Percentiles rank a stretch among this genome's conserved stretches.
Evolutionary conservation across 1,140 invertebrate genomes (phyloP).

Genomic region (Bombus huntii): DNA sequence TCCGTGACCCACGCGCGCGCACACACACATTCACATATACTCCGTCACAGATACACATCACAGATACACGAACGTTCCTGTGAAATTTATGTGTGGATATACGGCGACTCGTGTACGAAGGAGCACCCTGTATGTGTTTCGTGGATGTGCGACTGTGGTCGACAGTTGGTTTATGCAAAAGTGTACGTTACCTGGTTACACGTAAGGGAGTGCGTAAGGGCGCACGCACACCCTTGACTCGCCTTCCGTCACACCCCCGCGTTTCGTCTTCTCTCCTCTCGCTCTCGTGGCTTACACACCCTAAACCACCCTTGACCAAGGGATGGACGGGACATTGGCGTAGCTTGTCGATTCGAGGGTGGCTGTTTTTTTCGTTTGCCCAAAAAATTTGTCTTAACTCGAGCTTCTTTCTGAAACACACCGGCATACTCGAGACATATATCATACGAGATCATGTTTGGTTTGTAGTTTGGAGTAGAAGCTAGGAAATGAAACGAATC

Average conservation of each 20-base stretch:
- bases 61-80: neutral
- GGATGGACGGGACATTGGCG: constrained; percentile 68
- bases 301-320: constrained; percentile 65
- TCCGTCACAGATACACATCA: neutral
- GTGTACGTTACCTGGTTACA: constrained; percentile 49
- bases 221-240: constrained; percentile 26
- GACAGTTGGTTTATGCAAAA: constrained; percentile 50
- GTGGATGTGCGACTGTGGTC: neutral
- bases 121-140: neutral
- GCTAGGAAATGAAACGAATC: neutral
- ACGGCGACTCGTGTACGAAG: neutral
- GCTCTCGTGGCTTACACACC: constrained; percentile 38
- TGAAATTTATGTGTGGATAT: constrained; percentile 38
- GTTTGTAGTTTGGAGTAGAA: too few relatives aligned
- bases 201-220: constrained; percentile 35
- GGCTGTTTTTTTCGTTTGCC: neutral
- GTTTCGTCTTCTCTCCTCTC: constrained; percentile 41
- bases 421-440: too few relatives aligned
- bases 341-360: constrained; percentile 42
- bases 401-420: neutral
- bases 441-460: neutral
- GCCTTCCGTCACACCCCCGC: neutral
- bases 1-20: constrained; percentile 6
- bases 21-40: neutral
- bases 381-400: neutral